A percentile compares a stretch with the other conserved stretches of the same genome.
phyloP scores from a whole-genome alignment of 37 sponge, comb jelly and placozoan species.

The Ephydatia muelleri region DNA sequence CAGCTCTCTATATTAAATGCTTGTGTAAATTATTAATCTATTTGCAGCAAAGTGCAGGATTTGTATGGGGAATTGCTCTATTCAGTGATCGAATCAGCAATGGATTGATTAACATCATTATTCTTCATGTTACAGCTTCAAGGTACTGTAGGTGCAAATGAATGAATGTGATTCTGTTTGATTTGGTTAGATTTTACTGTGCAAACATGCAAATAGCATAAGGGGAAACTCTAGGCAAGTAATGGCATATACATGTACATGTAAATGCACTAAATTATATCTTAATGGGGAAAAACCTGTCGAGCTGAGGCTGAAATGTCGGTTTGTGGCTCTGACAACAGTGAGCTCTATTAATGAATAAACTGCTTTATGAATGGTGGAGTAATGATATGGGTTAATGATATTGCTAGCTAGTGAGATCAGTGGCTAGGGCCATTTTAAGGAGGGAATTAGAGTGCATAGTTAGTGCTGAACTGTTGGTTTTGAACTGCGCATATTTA shows the following conservation, averaged over 20 bases:
- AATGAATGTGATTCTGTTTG: constrained; percentile 61
- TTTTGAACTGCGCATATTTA: too few species aligned
- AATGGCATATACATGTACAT: too few species aligned
- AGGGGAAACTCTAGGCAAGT: too few species aligned
- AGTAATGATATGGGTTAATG: not conserved
- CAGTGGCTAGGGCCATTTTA: too few species aligned
- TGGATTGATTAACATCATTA: too few species aligned
- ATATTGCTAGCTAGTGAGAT: not conserved
- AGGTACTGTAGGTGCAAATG: constrained; percentile 16
- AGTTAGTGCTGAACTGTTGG: not conserved
- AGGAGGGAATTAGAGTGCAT: not conserved
- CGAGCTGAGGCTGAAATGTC: not conserved
- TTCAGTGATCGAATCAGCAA: too few species aligned
- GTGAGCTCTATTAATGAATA: not conserved
- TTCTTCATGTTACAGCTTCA: too few species aligned
- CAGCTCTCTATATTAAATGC: too few species aligned
- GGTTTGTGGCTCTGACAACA: not conserved
- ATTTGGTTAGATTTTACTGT: constrained; percentile 57
- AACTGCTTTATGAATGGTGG: not conserved
- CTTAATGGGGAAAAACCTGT: too few species aligned
- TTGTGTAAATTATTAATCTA: too few species aligned
- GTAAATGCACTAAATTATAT: too few species aligned
- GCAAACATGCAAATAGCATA: too few species aligned
- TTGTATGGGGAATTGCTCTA: not conserved
- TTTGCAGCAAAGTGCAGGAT: not conserved